Evolutionary conservation across 2,888 invertebrate genomes (phyloP), one percentile per base, ranked within the genome.

Genomic region (Monopis laevigella): DNA sequence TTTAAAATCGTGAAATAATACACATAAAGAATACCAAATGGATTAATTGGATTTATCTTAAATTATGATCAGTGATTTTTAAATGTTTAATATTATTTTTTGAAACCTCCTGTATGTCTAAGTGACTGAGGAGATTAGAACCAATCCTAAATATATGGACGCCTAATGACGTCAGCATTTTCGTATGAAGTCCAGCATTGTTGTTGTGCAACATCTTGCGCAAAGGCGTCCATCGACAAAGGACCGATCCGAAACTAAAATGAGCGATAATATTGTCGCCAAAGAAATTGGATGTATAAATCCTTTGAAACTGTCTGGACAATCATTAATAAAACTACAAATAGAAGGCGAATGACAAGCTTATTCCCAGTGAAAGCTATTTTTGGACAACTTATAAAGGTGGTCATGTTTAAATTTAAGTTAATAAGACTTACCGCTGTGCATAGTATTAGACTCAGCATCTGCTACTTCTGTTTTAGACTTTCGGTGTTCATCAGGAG

Each of bases 361-460:
- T 30, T 14, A 13, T 30, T 30, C 13, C n/a, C 7, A 32, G 14
- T 17, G 16, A 32, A 32, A 17, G 6, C 8, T n/a, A 7, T 32
- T 8, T 30, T 8, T n/a, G n/a, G n/a, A n/a, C n/a, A n/a, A n/a
- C n/a, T n/a, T n/a, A n/a, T n/a, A n/a, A n/a, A n/a, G n/a, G n/a
- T n/a, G n/a, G n/a, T n/a, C n/a, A n/a, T n/a, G n/a, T n/a, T n/a
- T n/a, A n/a, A n/a, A n/a, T n/a, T n/a, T n/a, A n/a, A n/a, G n/a
- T n/a, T n/a, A n/a, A n/a, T n/a, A n/a, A n/a, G n/a, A 82, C 89
- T 89, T 70, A 94, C 94, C 94, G 78, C 93, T 92, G 72, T 92
- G 92, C 75, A 92, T 89, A 44, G 94, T 94, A 65, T 94, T 94
- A 21, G 93, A 92, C 68, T 93, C 93, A 36, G 93, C 93, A 64